Evolutionary conservation across 1,140 invertebrate genomes (phyloP), one percentile per base, ranked within the genome.

Genomic region (Eumaeus atala): DNA sequence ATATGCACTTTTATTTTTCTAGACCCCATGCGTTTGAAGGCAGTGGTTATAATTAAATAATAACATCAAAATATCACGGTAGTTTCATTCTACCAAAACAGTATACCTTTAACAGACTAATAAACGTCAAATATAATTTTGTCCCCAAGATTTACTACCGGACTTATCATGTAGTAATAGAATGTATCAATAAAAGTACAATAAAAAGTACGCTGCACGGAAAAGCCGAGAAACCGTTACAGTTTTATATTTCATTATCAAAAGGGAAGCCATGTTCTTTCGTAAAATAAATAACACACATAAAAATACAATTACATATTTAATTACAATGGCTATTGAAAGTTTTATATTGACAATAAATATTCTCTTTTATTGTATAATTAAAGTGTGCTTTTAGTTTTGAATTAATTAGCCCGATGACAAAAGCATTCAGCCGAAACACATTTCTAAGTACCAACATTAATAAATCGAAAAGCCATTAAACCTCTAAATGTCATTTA

Each of bases 401-500:
- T 21, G 51, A 53, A 53, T 53, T 53, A 42, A 53, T 53, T 44
- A 16, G 17, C 4, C 3, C 40, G 67, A 64, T 66, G 66, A 70
- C 59, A 63, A 62, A 58, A 59, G 58, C 58, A 58, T 66, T 58
- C 53, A 3, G 40, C 40, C 40, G 40, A 44, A 44, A 44, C 40
- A 3, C 21, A 28, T 60, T 48, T 48, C 40, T 48, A 51, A 59
- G 61, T 66, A 74, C 67, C 61, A 66, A 55, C 57, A 73, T 78
- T 78, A 80, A 82, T 81, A 84, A 74, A 72, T 76, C 68, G 70
- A 74, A 67, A 65, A 56, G 54, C 67, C 76, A 81, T 84, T 84
- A 84, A 72, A 77, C 68, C 69, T 70, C 70, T 75, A 81, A 77
- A 77, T 74, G 76, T 77, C 72, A 66, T 71, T 77, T 77, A 84